phyloP scores from a whole-genome alignment of 2,888 invertebrate species.

The Heliconius erato region DNA sequence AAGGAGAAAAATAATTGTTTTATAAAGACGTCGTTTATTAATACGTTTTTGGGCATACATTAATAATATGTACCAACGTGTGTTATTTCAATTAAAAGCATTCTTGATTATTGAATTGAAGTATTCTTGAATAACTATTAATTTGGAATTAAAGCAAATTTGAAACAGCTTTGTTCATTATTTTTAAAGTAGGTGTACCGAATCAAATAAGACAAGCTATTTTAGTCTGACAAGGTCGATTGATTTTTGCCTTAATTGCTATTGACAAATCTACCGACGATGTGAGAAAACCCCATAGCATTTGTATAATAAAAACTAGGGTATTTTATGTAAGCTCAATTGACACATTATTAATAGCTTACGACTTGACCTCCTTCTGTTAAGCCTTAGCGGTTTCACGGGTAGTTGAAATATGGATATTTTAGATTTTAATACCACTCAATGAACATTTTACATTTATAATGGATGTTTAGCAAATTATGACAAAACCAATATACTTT shows the following conservation, averaged over 20 bases:
- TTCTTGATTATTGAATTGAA: background rate
- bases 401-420: background rate
- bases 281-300: background rate
- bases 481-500: too few relatives aligned
- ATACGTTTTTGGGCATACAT: background rate
- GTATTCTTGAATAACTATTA: background rate
- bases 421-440: background rate
- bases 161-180: background rate
- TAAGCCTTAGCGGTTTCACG: background rate
- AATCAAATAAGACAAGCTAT: constrained; percentile 1
- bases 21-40: constrained; percentile 1
- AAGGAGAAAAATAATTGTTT: background rate
- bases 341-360: constrained; percentile 15
- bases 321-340: constrained; percentile 17
- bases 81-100: background rate
- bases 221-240: constrained; percentile 11
- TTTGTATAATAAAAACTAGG: background rate
- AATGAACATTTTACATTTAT: background rate
- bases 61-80: too few relatives aligned
- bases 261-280: background rate
- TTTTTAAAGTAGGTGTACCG: background rate
- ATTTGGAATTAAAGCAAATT: background rate
- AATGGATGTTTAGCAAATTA: background rate
- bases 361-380: constrained; percentile 17
- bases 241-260: constrained; percentile 9